Evolutionary conservation across 1,140 invertebrate species (phyloP).

Genomic region (Drosophila melanogaster): Release_6_plus_ISO1_MT NT_037436.4:6201001-6201500

Average conservation of each 20-base stretch:
- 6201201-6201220: slow-evolving; percentile 91
- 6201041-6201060: slow-evolving; percentile 96
- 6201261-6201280: slow-evolving; percentile 98
- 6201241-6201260: slow-evolving; percentile 97
- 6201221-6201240: slow-evolving; percentile 94
- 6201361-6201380: slow-evolving; percentile 90
- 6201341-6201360: too few species aligned
- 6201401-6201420: slow-evolving; percentile 96
- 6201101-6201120: slow-evolving; percentile 97
- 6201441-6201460: slow-evolving; percentile 97
- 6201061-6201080: slow-evolving; percentile 98
- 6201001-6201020: slow-evolving; percentile 99
- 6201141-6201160: slow-evolving; percentile 97
- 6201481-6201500: slow-evolving; percentile 93
- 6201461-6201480: slow-evolving; percentile 96
- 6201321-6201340: slow-evolving; percentile 86
- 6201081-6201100: slow-evolving; percentile 98
- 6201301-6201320: slow-evolving; percentile 98
- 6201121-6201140: slow-evolving; percentile 98
- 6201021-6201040: slow-evolving; percentile 99
- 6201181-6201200: slow-evolving; percentile 97
- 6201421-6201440: slow-evolving; percentile 99
- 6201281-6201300: slow-evolving; percentile 97
- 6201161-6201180: slow-evolving; percentile 96
- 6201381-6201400: slow-evolving; percentile 97